Evolutionary conservation across 2,797 vertebrate species (phyloP).

Genomic region (Mallotus villosus): DNA sequence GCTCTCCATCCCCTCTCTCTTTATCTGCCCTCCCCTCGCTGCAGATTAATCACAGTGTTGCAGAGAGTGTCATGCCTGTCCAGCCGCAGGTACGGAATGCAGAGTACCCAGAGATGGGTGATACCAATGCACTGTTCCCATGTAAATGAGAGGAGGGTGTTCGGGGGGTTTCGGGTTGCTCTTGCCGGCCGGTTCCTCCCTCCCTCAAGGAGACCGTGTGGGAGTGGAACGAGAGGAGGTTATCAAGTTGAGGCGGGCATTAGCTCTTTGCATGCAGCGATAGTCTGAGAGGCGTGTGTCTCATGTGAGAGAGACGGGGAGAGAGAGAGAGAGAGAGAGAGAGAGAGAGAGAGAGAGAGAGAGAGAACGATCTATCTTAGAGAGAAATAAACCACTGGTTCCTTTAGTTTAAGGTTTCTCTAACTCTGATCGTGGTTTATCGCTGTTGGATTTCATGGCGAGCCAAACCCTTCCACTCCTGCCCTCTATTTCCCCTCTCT

Average conservation of each 20-base stretch:
- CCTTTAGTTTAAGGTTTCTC: not conserved
- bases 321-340: not conserved
- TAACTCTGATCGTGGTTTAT: not conserved
- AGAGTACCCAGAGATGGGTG: not conserved
- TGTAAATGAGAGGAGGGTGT: not conserved
- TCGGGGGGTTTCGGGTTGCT: too few relatives aligned
- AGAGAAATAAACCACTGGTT: not conserved
- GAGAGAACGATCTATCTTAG: not conserved
- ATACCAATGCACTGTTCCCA: not conserved
- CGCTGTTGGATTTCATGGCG: not conserved
- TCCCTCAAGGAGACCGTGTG: not conserved
- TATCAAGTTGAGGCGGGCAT: not conserved
- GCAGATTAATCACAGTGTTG: not conserved
- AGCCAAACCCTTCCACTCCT: not conserved
- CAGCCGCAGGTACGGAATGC: not conserved
- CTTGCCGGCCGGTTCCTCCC: not conserved
- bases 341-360: not conserved
- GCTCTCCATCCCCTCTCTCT: not conserved
- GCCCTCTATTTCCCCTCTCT: not conserved
- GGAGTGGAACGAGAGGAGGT: not conserved
- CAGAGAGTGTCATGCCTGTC: not conserved
- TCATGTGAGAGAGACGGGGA: too few relatives aligned
- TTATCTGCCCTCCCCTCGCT: not conserved
- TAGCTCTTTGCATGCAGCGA: not conserved
- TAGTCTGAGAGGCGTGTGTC: not conserved